phyloP scores from a whole-genome alignment of 2,888 invertebrate genomes.

The Criorhina ranunculi region DNA sequence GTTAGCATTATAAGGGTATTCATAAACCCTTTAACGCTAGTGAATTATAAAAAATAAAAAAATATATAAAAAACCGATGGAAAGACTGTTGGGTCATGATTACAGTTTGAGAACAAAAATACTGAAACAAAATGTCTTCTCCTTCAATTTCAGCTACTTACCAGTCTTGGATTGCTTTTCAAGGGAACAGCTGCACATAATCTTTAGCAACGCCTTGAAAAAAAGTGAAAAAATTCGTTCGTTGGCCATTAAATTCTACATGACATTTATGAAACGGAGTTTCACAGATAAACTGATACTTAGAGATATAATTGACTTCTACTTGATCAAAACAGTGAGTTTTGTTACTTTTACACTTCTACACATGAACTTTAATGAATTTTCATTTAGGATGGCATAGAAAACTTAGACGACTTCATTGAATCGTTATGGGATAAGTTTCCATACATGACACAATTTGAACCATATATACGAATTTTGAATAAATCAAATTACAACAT shows the following conservation, averaged over 20 bases:
- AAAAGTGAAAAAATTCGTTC: conserved; percentile 9
- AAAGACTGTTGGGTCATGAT: too few relatives aligned
- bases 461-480: conserved; percentile 53
- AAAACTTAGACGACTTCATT: conserved; percentile 44
- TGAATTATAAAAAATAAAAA: too few relatives aligned
- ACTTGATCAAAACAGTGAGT: conserved; percentile 34
- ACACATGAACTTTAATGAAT: not conserved
- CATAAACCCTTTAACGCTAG: too few relatives aligned
- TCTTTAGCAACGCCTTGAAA: conserved; percentile 37
- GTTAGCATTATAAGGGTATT: too few relatives aligned
- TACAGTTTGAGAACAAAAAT: too few relatives aligned
- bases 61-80: too few relatives aligned
- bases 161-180: conserved; percentile 51
- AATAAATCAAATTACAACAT: conserved; percentile 18
- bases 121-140: not conserved
- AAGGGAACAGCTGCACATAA: conserved; percentile 40
- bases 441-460: conserved; percentile 49
- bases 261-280: conserved; percentile 43
- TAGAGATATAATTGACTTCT: conserved; percentile 60
- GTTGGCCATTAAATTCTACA: conserved; percentile 46
- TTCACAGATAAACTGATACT: conserved; percentile 55
- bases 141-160: conserved; percentile 32
- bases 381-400: conserved; percentile 15
- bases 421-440: conserved; percentile 49
- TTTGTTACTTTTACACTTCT: not conserved